Conservation (phyloP, 2,797 vertebrate genomes). For the Gymnocypris eckloni region DNA sequence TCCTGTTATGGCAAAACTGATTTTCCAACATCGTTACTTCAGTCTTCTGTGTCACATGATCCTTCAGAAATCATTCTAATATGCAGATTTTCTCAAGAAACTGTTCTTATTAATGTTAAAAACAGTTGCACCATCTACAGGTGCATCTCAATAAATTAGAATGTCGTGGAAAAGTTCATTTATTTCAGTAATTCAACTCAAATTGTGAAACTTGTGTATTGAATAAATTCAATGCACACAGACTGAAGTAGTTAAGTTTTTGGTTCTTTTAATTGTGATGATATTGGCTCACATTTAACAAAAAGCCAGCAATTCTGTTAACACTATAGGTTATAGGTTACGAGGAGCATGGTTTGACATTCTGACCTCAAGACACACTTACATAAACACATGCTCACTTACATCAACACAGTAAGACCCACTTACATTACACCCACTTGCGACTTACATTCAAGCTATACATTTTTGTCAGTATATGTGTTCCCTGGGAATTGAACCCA, state of each 20-base stretch:
- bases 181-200: no score
- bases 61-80: background rate
- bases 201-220: no score
- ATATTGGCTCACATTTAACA: no score
- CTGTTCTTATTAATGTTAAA: background rate
- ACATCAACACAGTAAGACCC: background rate
- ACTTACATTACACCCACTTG: no score
- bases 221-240: no score
- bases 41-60: background rate
- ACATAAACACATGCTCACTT: slow-evolving; percentile 31
- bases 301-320: background rate
- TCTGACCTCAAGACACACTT: slow-evolving; percentile 30
- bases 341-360: slow-evolving; percentile 5
- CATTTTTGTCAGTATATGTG: no score
- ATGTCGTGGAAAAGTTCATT: no score
- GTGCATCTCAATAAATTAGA: no score
- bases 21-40: background rate
- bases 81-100: background rate
- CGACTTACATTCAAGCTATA: no score
- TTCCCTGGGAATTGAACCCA: no score
- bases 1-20: background rate
- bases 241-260: no score
- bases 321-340: slow-evolving; percentile 38
- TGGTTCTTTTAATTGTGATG: no score
- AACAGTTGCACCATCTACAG: background rate